Conservation (phyloP, 92 coral and sea anemone species). For the Ricordea florida region DNA sequence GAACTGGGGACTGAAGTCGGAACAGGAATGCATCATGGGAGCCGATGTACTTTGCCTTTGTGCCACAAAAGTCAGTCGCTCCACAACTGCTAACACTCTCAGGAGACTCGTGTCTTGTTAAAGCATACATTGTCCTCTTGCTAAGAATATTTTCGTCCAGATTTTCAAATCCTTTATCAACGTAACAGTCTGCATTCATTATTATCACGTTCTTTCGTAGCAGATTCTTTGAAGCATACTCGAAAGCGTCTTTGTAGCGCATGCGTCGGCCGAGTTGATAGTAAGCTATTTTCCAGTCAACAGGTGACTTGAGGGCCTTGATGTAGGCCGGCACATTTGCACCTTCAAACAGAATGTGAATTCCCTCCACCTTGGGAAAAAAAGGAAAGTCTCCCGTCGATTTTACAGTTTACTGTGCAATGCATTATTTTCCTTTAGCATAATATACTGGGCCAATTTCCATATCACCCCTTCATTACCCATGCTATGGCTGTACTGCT, state of each 20-base stretch:
- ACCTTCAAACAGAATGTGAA: neutral
- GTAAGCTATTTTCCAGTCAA: conserved; percentile 27
- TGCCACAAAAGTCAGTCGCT: conserved; percentile 63
- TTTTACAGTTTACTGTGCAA: neutral
- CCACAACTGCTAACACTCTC: conserved; percentile 49
- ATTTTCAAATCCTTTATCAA: conserved; percentile 75
- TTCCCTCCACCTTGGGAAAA: neutral
- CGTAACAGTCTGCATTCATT: conserved; percentile 79
- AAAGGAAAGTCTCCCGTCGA: neutral
- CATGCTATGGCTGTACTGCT: too few relatives aligned
- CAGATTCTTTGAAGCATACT: conserved; percentile 65
- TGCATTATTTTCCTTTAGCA: too few relatives aligned
- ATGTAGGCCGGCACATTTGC: conserved; percentile 20
- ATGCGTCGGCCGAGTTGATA: conserved; percentile 62
- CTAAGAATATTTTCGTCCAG: conserved; percentile 40
- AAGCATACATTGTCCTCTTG: conserved; percentile 61
- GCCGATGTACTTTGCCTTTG: conserved; percentile 68
- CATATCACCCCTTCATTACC: too few relatives aligned
- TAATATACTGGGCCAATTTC: too few relatives aligned
- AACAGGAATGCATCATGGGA: conserved; percentile 88
- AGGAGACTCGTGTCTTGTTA: conserved; percentile 79
- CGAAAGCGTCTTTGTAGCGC: conserved; percentile 77
- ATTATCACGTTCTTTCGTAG: conserved; percentile 54
- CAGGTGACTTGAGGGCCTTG: conserved; percentile 8
- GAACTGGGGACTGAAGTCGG: conserved; percentile 40